Evolutionary conservation across 2,113 vertebrate genomes (phyloP), one percentile per base, ranked within the genome.

Genomic region (Sebastes schlegelii): DNA sequence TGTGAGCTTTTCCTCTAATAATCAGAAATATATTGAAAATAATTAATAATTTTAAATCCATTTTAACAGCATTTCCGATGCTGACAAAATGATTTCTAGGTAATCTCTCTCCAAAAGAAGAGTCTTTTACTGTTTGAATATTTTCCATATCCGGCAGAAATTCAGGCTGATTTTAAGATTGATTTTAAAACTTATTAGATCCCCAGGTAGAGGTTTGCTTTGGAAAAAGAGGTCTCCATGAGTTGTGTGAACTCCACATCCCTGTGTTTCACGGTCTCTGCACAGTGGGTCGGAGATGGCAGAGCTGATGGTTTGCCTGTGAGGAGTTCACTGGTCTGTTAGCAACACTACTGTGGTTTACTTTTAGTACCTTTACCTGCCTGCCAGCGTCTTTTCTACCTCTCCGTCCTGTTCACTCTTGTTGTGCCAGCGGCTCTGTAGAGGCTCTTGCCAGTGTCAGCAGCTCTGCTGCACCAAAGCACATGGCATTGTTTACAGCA

Each of bases 401-500:
- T 74, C 55, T 71, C 65, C 52, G 34, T 68, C 60, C 73, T 61
- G 4, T 78, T 68, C 57, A 26, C 75, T 80, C 67, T 61, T 69
- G 55, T 74, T 73, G 26, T 74, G 70, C 70, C 58, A 54, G 64
- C 12, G 43, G 74, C 61, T 79, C 60, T 14, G 60, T 42, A 17
- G 60, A 49, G 73, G 4, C 57, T 70, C 57, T 61, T 34, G 62
- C 74, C 6, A 46, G 58, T 81, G 34, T 34, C 46, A 57, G 75
- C 58, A 48, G 52, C 48, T 77, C 61, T 80, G 17, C 65, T 61
- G 51, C 80, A 40, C 21, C 57, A 70, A 54, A 79, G 66, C 85
- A 82, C 80, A 85, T 85, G 62, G 19, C 55, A 74, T 60, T 88
- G 83, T 86, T 90, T 79, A 80, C 83, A 66, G 60, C 16, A 34